phyloP scores from a whole-genome alignment of 92 coral and sea anemone genomes.

The Parazoanthus swiftii region DNA sequence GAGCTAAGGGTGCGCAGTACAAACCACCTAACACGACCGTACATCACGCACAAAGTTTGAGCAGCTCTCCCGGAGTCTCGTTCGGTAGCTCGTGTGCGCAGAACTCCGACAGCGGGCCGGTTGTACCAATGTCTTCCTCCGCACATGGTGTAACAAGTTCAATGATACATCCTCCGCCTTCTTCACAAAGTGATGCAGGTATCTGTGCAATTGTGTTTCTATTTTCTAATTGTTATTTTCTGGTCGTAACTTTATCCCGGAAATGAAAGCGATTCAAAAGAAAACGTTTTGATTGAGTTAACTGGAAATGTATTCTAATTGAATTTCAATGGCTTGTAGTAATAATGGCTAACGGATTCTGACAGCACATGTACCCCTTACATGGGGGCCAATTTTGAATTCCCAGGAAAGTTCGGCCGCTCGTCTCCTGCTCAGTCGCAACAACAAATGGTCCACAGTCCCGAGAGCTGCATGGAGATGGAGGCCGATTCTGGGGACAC shows the following conservation, averaged over 20 bases:
- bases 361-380: constrained; percentile 43
- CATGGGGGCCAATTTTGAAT: constrained; percentile 39
- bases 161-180: constrained; percentile 16
- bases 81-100: constrained; percentile 37
- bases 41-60: constrained; percentile 54
- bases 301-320: constrained; percentile 53
- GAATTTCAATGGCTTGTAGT: constrained; percentile 55
- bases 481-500: constrained; percentile 79
- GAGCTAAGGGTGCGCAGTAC: constrained; percentile 52
- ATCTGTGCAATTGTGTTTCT: constrained; percentile 19
- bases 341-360: constrained; percentile 42
- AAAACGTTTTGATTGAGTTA: constrained; percentile 52
- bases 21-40: constrained; percentile 56
- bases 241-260: constrained; percentile 42
- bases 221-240: constrained; percentile 35
- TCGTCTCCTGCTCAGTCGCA: constrained; percentile 58
- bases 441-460: constrained; percentile 65
- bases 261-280: constrained; percentile 40
- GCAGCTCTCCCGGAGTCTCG: constrained; percentile 40
- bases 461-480: constrained; percentile 83
- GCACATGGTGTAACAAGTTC: constrained; percentile 28
- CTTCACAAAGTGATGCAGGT: constrained; percentile 62
- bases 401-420: constrained; percentile 39
- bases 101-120: constrained; percentile 51
- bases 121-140: constrained; percentile 24